Evolutionary conservation across 2,888 invertebrate genomes (phyloP).

Genomic region (Caenorhabditis virilis): DNA sequence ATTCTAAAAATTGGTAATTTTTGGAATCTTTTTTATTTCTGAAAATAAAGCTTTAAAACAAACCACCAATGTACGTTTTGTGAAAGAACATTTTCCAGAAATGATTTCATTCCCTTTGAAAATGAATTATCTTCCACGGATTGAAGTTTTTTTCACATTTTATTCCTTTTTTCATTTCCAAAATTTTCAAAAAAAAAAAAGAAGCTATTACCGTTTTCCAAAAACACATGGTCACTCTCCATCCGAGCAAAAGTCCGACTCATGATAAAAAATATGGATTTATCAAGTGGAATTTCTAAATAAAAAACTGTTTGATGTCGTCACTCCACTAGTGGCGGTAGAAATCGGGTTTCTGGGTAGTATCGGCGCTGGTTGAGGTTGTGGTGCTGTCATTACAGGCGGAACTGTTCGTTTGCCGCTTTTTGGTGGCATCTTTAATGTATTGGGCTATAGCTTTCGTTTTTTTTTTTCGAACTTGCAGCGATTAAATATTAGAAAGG

Average conservation of each 20-base stretch:
- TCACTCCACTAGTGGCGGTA: conserved; percentile 32
- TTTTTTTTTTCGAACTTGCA: too few species aligned
- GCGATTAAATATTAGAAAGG: too few species aligned
- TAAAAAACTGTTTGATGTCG: conserved; percentile 68
- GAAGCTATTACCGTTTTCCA: conserved; percentile 70
- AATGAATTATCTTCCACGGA: too few species aligned
- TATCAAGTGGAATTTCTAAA: conserved; percentile 91
- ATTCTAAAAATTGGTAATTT: too few species aligned
- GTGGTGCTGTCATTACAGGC: background rate
- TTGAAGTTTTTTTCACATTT: too few species aligned
- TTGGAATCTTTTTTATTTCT: conserved; percentile 75
- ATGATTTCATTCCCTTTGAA: too few species aligned
- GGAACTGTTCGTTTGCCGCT: background rate
- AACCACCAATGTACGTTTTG: conserved; percentile 84
- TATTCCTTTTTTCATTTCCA: background rate
- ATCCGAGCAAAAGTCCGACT: conserved; percentile 80
- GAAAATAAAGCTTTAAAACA: too few species aligned
- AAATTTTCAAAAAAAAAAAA: background rate
- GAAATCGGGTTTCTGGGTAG: background rate
- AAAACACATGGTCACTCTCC: conserved; percentile 78
- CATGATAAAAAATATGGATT: conserved; percentile 85
- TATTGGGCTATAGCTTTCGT: too few species aligned
- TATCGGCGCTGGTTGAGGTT: background rate
- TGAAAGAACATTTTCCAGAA: too few species aligned
- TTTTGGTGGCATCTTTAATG: conserved; percentile 10